Evolutionary conservation across 2,888 invertebrate species (phyloP), one percentile per base, ranked within the genome.

Genomic region (Antheraea assamensis): DNA sequence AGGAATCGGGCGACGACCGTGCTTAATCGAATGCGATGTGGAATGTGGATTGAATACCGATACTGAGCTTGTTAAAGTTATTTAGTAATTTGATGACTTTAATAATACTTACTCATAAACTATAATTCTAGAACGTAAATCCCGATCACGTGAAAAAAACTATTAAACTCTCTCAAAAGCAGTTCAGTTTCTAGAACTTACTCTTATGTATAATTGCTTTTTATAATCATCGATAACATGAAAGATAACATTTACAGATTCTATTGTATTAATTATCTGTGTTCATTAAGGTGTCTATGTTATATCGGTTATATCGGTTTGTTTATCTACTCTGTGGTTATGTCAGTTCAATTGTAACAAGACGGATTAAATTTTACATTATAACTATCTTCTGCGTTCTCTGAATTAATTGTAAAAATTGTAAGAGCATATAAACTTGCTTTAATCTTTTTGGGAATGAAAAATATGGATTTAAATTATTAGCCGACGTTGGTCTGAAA

Each of bases 31-130:
- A 82, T 83, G 81, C 83, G 81, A 77, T 81, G n/a, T n/a, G 85
- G 92, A 93, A 93, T 92, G 92, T 88, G 91, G 88, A 92, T 87
- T 85, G 85, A 86, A 89, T 88, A 83, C 88, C 85, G 79, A 85
- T 81, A 85, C 83, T 82, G 85, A 35, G 35, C 13, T 35, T 17
- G 27, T 5, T 17, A 15, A 68, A 35, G 24, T 30, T 3, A 68
- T 24, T 24, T 58, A 68, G 35, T 35, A 19, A 64, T 35, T 10
- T 17, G n/a, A 68, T 35, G 35, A 0, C n/a, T 7, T 35, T 35
- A 13, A 35, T 35, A 68, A 68, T 8, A 30, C 2, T 66, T 15
- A 31, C n/a, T n/a, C n/a, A n/a, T n/a, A 13, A 58, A 24, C n/a
- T 21, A 5, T 58, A 58, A 24, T 24, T 58, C 24, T 58, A 58